Conservation (phyloP, 1,140 invertebrate genomes). For the Drosophila kurseongensis region DNA sequence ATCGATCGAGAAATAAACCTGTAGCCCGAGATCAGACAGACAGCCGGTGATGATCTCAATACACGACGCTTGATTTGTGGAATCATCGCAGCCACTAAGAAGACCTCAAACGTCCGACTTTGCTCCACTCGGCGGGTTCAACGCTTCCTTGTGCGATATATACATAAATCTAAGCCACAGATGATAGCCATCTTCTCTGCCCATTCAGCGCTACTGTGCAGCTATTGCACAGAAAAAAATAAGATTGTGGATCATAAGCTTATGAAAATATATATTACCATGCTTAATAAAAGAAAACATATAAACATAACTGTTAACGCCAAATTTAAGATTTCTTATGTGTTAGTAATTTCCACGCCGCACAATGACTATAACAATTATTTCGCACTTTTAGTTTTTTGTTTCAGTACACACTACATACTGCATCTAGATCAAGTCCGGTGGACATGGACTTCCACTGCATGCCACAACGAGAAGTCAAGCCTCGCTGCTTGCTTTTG, state of each 20-base stretch:
- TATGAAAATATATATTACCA: too few species aligned
- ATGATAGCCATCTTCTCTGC: constrained; percentile 38
- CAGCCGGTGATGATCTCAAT: constrained; percentile 76
- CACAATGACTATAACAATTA: too few species aligned
- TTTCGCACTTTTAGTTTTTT: background rate
- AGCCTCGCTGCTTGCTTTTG: constrained; percentile 57
- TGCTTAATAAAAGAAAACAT: background rate
- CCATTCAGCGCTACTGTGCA: constrained; percentile 50
- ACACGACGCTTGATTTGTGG: constrained; percentile 68
- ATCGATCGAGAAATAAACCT: constrained; percentile 72
- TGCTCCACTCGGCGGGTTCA: constrained; percentile 8
- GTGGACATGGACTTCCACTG: constrained; percentile 41
- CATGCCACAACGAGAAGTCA: constrained; percentile 55
- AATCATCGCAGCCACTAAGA: constrained; percentile 44
- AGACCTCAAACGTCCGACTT: background rate
- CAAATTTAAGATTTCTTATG: too few species aligned
- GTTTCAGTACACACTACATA: constrained; percentile 6
- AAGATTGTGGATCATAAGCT: too few species aligned
- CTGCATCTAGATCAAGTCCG: constrained; percentile 56
- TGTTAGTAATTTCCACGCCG: too few species aligned
- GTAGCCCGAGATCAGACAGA: constrained; percentile 49
- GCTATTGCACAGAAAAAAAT: constrained; percentile 20
- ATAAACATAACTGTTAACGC: too few species aligned
- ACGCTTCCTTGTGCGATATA: constrained; percentile 29
- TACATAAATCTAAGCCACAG: constrained; percentile 44